phyloP scores from a whole-genome alignment of 1,140 invertebrate species.

The Diachasmimorpha longicaudata region DNA sequence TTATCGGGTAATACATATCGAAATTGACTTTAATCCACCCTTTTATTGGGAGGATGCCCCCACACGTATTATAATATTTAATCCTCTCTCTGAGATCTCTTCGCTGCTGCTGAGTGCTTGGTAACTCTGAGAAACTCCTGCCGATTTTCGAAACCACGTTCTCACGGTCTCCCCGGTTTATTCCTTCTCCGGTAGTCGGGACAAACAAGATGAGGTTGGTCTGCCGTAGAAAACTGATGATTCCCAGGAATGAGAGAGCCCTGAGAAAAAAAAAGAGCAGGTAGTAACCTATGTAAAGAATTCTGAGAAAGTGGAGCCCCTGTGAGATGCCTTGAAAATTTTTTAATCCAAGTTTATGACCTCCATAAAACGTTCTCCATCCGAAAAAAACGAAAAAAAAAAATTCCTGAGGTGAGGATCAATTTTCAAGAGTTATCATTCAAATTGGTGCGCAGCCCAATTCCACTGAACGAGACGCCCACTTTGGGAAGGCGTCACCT shows the following conservation, averaged over 20 bases:
- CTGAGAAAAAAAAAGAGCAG: neutral
- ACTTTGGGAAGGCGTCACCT: no score
- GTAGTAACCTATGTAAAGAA: neutral
- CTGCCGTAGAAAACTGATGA: neutral
- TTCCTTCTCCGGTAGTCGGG: neutral
- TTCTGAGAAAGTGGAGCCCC: neutral
- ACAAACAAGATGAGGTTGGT: neutral
- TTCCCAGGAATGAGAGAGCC: neutral
- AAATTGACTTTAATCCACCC: no score
- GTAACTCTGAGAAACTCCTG: conserved; percentile 53
- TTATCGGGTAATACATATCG: no score
- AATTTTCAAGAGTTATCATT: no score
- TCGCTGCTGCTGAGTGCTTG: conserved; percentile 48
- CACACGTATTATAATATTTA: neutral
- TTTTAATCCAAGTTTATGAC: neutral
- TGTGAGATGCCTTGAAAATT: neutral
- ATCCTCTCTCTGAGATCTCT: conserved; percentile 39
- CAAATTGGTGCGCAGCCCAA: no score
- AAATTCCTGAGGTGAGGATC: no score
- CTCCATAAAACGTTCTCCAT: no score
- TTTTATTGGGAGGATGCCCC: no score
- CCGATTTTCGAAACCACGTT: conserved; percentile 50
- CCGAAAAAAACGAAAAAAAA: no score
- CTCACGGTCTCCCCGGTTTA: conserved; percentile 44
- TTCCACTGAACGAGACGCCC: no score